Evolutionary conservation across 2,888 invertebrate genomes (phyloP).

Genomic region (Coelogynopora nodosa): DNA sequence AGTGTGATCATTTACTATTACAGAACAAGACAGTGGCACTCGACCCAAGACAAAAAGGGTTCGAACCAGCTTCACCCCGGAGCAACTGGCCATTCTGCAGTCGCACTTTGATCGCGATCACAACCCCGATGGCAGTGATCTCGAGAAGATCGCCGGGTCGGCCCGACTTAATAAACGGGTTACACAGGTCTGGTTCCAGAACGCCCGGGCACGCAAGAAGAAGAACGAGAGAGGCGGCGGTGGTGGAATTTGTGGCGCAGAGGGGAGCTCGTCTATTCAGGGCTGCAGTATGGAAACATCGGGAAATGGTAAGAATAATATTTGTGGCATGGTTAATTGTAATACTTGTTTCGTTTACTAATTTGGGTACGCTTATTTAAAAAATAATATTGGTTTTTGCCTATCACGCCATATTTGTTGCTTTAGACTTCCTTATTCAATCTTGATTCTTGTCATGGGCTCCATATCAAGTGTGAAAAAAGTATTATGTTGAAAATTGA

Average conservation of each 20-base stretch:
- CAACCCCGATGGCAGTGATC: slow-evolving; percentile 45
- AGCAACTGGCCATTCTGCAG: slow-evolving; percentile 45
- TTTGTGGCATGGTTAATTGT: too few species aligned
- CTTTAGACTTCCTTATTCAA: too few species aligned
- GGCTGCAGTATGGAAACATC: not conserved
- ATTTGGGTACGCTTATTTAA: too few species aligned
- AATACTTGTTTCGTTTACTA: too few species aligned
- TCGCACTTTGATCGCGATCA: slow-evolving; percentile 42
- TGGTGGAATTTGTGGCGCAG: not conserved
- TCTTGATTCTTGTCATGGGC: too few species aligned
- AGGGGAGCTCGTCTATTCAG: not conserved
- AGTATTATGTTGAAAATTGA: too few species aligned
- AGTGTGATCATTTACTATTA: not conserved
- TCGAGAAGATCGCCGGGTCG: slow-evolving; percentile 44
- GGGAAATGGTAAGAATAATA: not conserved
- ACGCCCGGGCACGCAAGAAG: slow-evolving; percentile 46
- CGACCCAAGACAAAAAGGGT: slow-evolving; percentile 41
- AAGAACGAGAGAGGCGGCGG: slow-evolving; percentile 39
- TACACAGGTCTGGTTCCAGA: slow-evolving; percentile 47
- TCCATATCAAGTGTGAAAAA: too few species aligned
- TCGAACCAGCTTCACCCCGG: slow-evolving; percentile 45
- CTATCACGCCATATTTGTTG: too few species aligned
- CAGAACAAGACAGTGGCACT: slow-evolving; percentile 13
- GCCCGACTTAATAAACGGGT: slow-evolving; percentile 46
- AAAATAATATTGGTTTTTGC: too few species aligned